Evolutionary conservation across 2,888 invertebrate genomes (phyloP).

Genomic region (Luffia ferchaultella): DNA sequence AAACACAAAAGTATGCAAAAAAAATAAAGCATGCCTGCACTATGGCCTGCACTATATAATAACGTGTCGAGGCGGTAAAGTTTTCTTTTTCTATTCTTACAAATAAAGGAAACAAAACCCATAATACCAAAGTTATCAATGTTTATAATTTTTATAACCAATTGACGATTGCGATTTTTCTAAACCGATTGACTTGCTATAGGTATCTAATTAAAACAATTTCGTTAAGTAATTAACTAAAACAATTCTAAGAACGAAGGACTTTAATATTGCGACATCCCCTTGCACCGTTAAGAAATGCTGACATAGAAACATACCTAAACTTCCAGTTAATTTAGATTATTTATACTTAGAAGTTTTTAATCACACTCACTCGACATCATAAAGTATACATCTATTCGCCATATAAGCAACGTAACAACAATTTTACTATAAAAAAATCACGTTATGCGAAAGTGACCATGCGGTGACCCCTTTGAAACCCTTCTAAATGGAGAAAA

Average conservation of each 20-base stretch:
- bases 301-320: neutral
- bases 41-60: no score
- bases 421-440: slow-evolving; percentile 17
- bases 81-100: no score
- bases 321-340: neutral
- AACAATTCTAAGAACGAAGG: neutral
- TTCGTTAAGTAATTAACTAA: neutral
- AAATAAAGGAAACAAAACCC: no score
- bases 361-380: neutral
- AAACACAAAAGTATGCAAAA: no score
- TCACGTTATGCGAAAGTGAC: slow-evolving; percentile 28
- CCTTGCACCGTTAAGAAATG: neutral
- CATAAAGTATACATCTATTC: neutral
- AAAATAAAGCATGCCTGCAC: no score
- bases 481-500: slow-evolving; percentile 38
- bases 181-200: no score
- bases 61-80: no score
- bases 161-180: no score
- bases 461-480: slow-evolving; percentile 40
- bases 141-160: no score
- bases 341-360: neutral
- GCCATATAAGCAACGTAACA: neutral
- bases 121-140: no score
- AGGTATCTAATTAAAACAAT: no score
- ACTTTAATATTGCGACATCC: neutral